A percentile compares a stretch with the other conserved stretches of the same genome.
phyloP scores from a whole-genome alignment of 2,797 vertebrate species.

The Coregonus ussuriensis region DNA sequence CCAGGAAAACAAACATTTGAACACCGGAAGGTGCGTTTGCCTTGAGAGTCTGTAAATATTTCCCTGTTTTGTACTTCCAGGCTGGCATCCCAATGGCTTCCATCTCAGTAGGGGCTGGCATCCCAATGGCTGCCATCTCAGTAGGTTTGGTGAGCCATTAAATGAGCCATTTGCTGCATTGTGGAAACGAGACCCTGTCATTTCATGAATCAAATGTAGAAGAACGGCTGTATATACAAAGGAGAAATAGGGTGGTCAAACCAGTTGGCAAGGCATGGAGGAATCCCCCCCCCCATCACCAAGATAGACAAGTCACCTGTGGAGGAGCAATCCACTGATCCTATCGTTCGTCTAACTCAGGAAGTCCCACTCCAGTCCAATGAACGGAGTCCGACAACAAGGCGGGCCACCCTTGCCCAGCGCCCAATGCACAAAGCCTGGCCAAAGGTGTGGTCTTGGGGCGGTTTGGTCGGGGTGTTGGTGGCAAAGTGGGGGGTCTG shows the following conservation, averaged over 20 bases:
- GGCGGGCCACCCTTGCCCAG: slow-evolving; percentile 49
- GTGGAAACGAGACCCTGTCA: slow-evolving; percentile 45
- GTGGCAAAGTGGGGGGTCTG: slow-evolving; percentile 29
- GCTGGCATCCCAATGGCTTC: slow-evolving; percentile 7
- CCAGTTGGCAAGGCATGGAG: background rate
- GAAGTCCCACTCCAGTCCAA: slow-evolving; percentile 69
- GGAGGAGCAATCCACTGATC: slow-evolving; percentile 26
- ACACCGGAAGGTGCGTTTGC: slow-evolving; percentile 9
- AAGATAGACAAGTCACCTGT: slow-evolving; percentile 1
- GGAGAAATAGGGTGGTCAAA: slow-evolving; percentile 48
- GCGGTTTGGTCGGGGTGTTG: slow-evolving; percentile 24
- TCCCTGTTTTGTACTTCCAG: slow-evolving; percentile 33
- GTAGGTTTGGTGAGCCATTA: slow-evolving; percentile 58
- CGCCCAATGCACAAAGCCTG: slow-evolving; percentile 73
- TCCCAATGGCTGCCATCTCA: slow-evolving; percentile 6
- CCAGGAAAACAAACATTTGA: slow-evolving; percentile 8
- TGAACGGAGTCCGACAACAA: slow-evolving; percentile 53
- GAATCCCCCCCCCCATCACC: slow-evolving; percentile 10
- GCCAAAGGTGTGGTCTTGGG: slow-evolving; percentile 45
- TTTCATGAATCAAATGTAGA: slow-evolving; percentile 58
- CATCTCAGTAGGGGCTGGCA: too few species aligned
- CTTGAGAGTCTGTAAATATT: slow-evolving; percentile 9
- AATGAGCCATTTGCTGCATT: slow-evolving; percentile 61
- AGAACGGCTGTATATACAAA: slow-evolving; percentile 51
- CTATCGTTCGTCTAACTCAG: slow-evolving; percentile 75